Percentiles rank a stretch among this genome's conserved stretches.
Conservation (phyloP, 2,797 vertebrate species). For the Ispidina picta region DNA sequence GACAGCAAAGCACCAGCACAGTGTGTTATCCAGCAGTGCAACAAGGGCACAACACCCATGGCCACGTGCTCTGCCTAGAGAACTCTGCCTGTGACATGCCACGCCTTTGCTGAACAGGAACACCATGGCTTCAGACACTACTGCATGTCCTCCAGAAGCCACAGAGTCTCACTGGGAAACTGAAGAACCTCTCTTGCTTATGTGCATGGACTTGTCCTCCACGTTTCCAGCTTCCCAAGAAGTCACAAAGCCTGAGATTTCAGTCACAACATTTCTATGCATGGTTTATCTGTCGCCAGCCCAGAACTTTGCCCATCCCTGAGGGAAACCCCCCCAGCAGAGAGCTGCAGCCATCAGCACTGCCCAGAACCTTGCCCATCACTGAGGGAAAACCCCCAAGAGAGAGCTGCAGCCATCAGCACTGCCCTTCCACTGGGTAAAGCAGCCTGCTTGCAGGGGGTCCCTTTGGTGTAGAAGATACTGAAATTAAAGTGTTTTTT, state of each 20-base stretch:
- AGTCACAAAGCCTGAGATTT: not conserved
- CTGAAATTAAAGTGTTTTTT: not conserved
- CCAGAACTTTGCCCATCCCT: not conserved
- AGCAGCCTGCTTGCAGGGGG: not conserved
- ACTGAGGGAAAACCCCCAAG: not conserved
- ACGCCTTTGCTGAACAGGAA: not conserved
- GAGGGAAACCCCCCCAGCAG: no score
- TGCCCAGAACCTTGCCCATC: not conserved
- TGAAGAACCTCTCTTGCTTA: not conserved
- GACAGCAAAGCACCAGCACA: fast-evolving
- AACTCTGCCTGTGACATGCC: not conserved
- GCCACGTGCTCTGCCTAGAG: not conserved
- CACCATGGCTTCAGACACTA: not conserved
- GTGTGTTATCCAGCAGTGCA: fast-evolving
- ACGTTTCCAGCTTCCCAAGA: not conserved
- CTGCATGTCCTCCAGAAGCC: not conserved
- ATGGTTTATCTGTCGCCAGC: not conserved
- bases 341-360: no score
- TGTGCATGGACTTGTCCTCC: not conserved
- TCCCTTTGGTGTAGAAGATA: not conserved
- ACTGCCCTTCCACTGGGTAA: not conserved
- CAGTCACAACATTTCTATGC: fast-evolving
- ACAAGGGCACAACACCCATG: fast-evolving
- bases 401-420: not conserved
- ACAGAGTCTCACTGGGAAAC: not conserved